Conservation (phyloP, 2,113 vertebrate species). For the Stigmatopora nigra region DNA sequence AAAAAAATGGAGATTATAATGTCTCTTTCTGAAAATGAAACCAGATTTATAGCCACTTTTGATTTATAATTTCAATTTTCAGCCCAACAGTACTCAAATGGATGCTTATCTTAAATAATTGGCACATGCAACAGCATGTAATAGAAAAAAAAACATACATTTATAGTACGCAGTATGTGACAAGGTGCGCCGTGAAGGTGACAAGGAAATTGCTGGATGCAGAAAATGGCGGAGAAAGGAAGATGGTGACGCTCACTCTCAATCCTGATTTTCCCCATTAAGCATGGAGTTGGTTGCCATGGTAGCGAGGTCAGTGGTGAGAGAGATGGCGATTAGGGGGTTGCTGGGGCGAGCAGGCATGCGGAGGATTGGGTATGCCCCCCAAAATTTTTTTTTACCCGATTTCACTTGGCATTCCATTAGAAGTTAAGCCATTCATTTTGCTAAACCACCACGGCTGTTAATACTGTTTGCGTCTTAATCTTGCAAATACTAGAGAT, state of each 20-base stretch:
- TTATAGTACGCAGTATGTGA: not conserved
- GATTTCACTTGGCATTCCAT: conserved; percentile 38
- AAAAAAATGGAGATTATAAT: too few relatives aligned
- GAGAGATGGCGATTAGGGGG: conserved; percentile 16
- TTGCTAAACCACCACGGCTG: conserved; percentile 6
- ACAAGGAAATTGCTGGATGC: not conserved
- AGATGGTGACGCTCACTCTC: conserved; percentile 7
- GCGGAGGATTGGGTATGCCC: conserved; percentile 16
- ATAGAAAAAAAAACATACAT: not conserved
- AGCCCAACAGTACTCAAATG: not conserved
- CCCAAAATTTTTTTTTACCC: conserved; percentile 34
- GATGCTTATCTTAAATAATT: not conserved
- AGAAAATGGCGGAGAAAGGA: conserved; percentile 2
- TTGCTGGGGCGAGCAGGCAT: conserved; percentile 42
- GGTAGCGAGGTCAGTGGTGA: conserved; percentile 38
- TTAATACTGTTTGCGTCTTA: not conserved
- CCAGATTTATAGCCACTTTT: not conserved
- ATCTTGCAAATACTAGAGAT: not conserved
- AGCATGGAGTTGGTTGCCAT: conserved; percentile 45
- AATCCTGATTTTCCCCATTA: conserved; percentile 42
- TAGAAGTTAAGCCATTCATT: conserved; percentile 19
- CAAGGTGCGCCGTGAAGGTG: not conserved
- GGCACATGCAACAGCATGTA: not conserved
- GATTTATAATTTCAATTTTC: not conserved
- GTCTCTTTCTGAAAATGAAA: not conserved